Conservation (phyloP, 2,113 vertebrate species). For the Lipotes vexillifer region DNA sequence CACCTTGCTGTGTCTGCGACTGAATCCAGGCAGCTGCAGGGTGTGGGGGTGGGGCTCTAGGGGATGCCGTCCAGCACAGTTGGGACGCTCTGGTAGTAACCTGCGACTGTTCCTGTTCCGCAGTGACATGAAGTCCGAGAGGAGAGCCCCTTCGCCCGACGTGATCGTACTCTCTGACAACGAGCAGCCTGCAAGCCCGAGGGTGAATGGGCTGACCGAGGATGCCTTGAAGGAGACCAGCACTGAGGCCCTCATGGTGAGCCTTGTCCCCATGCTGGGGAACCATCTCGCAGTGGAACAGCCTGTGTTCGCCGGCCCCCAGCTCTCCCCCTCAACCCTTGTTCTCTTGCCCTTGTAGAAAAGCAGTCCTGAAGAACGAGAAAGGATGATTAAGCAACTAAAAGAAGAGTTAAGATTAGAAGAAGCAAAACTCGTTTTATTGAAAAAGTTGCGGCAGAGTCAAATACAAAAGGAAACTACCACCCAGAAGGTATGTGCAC, state of each 20-base stretch:
- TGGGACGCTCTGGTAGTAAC: neutral
- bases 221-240: constrained; percentile 85
- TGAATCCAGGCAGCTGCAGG: neutral
- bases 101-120: neutral
- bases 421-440: constrained; percentile 94
- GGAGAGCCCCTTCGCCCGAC: constrained; percentile 88
- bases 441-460: constrained; percentile 97
- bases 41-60: neutral
- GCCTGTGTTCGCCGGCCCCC: neutral
- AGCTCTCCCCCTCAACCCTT: neutral
- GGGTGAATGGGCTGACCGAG: constrained; percentile 90
- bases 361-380: constrained; percentile 92
- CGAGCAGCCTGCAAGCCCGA: constrained; percentile 92
- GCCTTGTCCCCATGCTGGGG: neutral
- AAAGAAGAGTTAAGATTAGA: constrained; percentile 95
- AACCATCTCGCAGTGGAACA: accelerated
- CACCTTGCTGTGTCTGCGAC: neutral
- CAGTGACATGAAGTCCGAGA: constrained; percentile 90
- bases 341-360: constrained; percentile 79
- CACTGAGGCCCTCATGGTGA: constrained; percentile 93
- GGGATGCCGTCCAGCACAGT: neutral
- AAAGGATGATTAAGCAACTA: constrained; percentile 92
- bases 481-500: constrained; percentile 86
- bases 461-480: constrained; percentile 95
- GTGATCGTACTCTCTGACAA: constrained; percentile 95